Evolutionary conservation across 2,888 invertebrate genomes (phyloP).

Genomic region (Stenolophus ochropezus): DNA sequence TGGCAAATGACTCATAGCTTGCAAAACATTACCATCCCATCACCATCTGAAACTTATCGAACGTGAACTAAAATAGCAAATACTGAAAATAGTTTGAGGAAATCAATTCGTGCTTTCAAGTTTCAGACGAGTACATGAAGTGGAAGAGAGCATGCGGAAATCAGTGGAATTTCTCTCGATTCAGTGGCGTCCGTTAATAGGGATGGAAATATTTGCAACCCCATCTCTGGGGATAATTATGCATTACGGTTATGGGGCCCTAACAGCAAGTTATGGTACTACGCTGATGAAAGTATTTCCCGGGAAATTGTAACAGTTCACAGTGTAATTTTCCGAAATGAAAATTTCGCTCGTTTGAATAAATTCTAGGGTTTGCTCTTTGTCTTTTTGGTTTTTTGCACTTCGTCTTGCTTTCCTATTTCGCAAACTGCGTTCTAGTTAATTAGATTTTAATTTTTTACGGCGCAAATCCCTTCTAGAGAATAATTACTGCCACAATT

Average conservation of each 20-base stretch:
- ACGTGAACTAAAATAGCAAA: neutral
- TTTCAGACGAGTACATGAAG: constrained; percentile 9
- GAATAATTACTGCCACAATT: neutral
- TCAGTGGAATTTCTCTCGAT: constrained; percentile 13
- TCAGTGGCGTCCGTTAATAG: constrained; percentile 36
- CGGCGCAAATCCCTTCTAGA: neutral
- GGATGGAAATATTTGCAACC: constrained; percentile 43
- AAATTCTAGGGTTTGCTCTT: constrained; percentile 1
- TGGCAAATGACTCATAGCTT: neutral
- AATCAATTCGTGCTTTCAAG: neutral
- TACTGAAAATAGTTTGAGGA: neutral
- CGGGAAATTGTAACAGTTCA: constrained; percentile 25
- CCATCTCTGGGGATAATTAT: constrained; percentile 22
- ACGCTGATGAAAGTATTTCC: constrained; percentile 40
- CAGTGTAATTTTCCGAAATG: constrained; percentile 28
- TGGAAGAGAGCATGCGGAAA: constrained; percentile 26
- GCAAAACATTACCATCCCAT: neutral
- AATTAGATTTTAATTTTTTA: constrained; percentile 15
- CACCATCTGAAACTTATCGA: neutral
- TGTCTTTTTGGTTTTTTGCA: constrained; percentile 10
- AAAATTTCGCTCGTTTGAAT: constrained; percentile 39
- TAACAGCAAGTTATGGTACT: constrained; percentile 43
- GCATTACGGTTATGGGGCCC: constrained; percentile 49
- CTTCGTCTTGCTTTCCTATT: neutral
- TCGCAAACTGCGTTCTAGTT: constrained; percentile 20